A percentile compares a stretch with the other conserved stretches of the same genome.
Evolutionary conservation across 2,113 vertebrate species (phyloP).

Genomic region (Carlito syrichta): DNA sequence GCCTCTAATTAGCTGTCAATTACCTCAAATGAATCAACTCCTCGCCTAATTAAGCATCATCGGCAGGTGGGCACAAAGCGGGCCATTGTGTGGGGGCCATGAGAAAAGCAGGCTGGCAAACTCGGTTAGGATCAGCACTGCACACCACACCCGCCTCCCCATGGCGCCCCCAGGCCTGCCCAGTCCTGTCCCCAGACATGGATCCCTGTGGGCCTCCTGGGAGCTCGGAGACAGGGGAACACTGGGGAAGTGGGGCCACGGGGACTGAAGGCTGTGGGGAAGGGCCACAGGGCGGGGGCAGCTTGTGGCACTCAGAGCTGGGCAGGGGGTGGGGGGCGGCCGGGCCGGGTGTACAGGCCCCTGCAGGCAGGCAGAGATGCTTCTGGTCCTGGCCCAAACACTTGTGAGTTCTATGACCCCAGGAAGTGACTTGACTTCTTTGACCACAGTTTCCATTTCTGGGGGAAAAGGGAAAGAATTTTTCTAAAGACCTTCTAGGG

Average conservation of each 20-base stretch:
- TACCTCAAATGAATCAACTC: conserved; percentile 99
- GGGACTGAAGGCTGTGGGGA: not conserved
- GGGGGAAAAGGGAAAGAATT: not conserved
- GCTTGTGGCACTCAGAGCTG: not conserved
- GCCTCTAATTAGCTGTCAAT: conserved; percentile 99
- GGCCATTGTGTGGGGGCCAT: conserved; percentile 91
- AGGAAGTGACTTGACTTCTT: not conserved
- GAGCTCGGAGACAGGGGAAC: not conserved
- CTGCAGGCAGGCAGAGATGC: not conserved
- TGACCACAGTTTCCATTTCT: not conserved
- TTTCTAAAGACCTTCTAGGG: not conserved
- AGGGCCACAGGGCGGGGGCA: not conserved
- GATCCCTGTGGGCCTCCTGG: not conserved
- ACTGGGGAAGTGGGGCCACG: not conserved
- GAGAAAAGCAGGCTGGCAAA: conserved; percentile 96
- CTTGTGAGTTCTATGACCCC: not conserved
- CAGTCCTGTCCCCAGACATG: not conserved
- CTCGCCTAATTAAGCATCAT: conserved; percentile 99
- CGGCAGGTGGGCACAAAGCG: conserved; percentile 94
- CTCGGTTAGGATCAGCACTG: conserved; percentile 89
- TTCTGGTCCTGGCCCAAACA: not conserved
- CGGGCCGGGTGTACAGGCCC: not conserved
- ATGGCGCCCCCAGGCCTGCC: conserved; percentile 50
- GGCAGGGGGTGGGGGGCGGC: not conserved
- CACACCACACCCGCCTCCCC: conserved; percentile 77